These are phyloP conservation scores for Enteromius trimaculatus DNA, from an alignment of 2,797 vertebrate genomes.

Conservation along the genomic window DNA sequence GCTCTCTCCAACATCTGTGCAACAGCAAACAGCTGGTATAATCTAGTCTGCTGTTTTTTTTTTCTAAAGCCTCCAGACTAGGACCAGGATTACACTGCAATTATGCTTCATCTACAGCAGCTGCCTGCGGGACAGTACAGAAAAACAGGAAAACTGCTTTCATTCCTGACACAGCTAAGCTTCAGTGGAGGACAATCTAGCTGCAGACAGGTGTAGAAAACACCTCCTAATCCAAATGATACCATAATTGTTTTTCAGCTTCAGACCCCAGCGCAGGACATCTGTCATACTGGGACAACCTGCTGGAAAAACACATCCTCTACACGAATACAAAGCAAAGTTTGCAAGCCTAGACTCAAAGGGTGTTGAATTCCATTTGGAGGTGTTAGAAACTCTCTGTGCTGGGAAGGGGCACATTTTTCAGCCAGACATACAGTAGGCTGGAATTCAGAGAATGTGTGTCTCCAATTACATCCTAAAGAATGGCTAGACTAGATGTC, in stretches of 20 bases:
- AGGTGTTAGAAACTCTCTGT: background rate
- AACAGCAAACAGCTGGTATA: slow-evolving; percentile 22
- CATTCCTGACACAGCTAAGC: slow-evolving; percentile 13
- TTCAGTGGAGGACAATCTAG: background rate
- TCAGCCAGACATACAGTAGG: slow-evolving; percentile 16
- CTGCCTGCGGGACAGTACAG: background rate
- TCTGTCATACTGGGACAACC: slow-evolving; percentile 24
- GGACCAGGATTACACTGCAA: slow-evolving; percentile 45
- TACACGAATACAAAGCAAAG: slow-evolving; percentile 24
- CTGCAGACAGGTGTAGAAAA: slow-evolving; percentile 20
- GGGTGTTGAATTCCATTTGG: slow-evolving; percentile 14
- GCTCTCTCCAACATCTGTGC: slow-evolving; percentile 38
- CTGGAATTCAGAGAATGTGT: slow-evolving; percentile 57
- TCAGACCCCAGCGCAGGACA: slow-evolving; percentile 17
- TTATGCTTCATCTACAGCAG: slow-evolving; percentile 14
- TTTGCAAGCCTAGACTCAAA: slow-evolving; percentile 36
- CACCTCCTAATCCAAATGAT: slow-evolving; percentile 33
- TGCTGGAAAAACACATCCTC: background rate
- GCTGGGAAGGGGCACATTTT: slow-evolving; percentile 22
- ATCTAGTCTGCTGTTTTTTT: slow-evolving; percentile 20
- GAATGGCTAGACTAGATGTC: slow-evolving; percentile 33
- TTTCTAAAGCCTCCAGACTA: slow-evolving; percentile 26
- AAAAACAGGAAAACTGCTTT: background rate
- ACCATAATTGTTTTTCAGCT: slow-evolving; percentile 12
- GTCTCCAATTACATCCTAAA: slow-evolving; percentile 57